A percentile compares a stretch with the other conserved stretches of the same genome.
Evolutionary conservation across 2,113 vertebrate genomes (phyloP).

Genomic region (Pseudonaja textilis): DNA sequence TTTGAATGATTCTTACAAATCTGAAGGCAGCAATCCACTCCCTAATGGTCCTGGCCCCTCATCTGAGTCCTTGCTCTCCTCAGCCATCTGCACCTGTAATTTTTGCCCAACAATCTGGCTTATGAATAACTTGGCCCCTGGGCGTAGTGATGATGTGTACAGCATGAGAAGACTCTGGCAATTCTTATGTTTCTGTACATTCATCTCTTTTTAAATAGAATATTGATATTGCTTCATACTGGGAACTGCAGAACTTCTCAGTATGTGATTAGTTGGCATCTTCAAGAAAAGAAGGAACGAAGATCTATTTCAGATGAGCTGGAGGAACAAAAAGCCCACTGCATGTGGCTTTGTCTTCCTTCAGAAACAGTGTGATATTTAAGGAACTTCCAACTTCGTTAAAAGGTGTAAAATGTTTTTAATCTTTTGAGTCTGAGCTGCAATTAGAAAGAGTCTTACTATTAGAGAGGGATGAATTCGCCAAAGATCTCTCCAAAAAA

Average conservation of each 20-base stretch:
- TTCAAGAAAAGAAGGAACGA: not conserved
- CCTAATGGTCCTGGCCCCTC: no score
- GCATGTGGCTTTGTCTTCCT: not conserved
- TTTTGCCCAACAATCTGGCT: not conserved
- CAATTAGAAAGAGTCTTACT: not conserved
- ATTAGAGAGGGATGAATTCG: not conserved
- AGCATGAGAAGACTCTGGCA: not conserved
- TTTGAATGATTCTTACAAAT: no score
- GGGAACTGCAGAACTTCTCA: not conserved
- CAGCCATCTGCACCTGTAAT: no score
- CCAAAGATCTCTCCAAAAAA: not conserved
- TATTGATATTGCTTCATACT: no score
- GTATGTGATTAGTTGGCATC: not conserved
- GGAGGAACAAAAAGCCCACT: no score
- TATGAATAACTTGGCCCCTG: not conserved
- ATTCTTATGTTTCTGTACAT: not conserved
- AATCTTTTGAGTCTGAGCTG: not conserved
- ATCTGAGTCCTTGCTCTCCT: no score
- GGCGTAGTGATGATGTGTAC: not conserved
- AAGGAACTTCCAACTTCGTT: not conserved
- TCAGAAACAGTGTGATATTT: not conserved
- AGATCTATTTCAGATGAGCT: not conserved
- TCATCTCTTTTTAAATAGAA: not conserved
- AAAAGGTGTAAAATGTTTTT: not conserved
- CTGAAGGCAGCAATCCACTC: no score